These are phyloP conservation scores for Paraescarpia echinospica DNA, from an alignment of 1,140 invertebrate genomes.

Conservation along the genomic window DNA sequence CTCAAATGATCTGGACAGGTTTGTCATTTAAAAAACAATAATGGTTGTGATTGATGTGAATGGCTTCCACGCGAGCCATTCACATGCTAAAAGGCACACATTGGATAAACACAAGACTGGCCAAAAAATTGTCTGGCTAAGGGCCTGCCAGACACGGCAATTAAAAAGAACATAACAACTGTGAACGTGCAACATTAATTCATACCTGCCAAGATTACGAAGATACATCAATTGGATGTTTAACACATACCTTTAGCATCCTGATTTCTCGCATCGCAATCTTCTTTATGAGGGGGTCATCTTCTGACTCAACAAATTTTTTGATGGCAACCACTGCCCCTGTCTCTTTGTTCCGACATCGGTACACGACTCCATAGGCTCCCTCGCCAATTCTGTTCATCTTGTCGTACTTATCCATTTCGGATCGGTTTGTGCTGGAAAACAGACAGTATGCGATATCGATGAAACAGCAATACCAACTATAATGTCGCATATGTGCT, in stretches of 20 bases:
- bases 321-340: constrained; percentile 97
- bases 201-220: not conserved
- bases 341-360: constrained; percentile 94
- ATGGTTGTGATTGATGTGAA: too few species aligned
- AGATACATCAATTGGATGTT: not conserved
- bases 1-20: too few species aligned
- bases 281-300: constrained; percentile 96
- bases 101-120: too few species aligned
- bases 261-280: constrained; percentile 97
- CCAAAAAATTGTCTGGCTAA: too few species aligned
- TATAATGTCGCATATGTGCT: not conserved
- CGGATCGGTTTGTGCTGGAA: not conserved
- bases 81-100: too few species aligned
- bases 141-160: too few species aligned
- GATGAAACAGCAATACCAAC: not conserved
- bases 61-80: too few species aligned
- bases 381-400: constrained; percentile 95
- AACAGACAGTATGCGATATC: not conserved
- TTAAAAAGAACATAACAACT: too few species aligned
- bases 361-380: constrained; percentile 97
- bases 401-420: constrained; percentile 98
- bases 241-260: constrained; percentile 81
- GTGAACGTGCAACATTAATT: not conserved
- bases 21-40: too few species aligned
- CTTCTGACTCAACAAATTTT: constrained; percentile 98